These are phyloP conservation scores for Prunella fulvescens DNA, from an alignment of 2,113 vertebrate species.

Conservation along the genomic window DNA sequence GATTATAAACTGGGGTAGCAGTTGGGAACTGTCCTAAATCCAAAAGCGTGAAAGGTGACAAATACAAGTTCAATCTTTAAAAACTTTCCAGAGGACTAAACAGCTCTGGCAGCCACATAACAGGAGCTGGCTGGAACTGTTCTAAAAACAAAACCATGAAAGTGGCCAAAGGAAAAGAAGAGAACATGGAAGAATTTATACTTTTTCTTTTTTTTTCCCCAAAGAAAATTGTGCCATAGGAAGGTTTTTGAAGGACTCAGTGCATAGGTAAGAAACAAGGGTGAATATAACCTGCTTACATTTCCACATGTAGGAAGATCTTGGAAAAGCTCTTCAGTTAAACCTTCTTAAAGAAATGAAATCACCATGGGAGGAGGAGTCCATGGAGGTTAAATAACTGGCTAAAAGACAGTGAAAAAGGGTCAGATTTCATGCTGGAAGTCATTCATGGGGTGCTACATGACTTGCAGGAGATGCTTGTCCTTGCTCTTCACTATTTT, in stretches of 20 bases:
- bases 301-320: background rate
- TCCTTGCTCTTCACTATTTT: background rate
- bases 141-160: background rate
- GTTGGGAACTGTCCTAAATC: background rate
- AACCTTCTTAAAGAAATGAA: background rate
- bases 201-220: background rate
- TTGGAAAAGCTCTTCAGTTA: background rate
- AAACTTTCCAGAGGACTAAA: background rate
- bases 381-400: background rate
- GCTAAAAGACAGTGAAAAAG: background rate
- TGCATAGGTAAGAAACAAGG: background rate
- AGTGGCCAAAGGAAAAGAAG: background rate
- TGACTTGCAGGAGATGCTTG: background rate
- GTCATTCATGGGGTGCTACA: background rate
- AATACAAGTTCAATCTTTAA: background rate
- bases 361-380: background rate
- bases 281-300: background rate
- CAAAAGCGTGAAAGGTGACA: background rate
- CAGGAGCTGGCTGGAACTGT: background rate
- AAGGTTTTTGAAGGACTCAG: background rate
- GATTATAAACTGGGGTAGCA: background rate
- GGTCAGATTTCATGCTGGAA: background rate
- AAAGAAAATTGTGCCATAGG: background rate
- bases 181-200: background rate
- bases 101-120: background rate